These are phyloP conservation scores for Pinna nobilis DNA, from an alignment of 1,140 invertebrate species.

Conservation along the genomic window DNA sequence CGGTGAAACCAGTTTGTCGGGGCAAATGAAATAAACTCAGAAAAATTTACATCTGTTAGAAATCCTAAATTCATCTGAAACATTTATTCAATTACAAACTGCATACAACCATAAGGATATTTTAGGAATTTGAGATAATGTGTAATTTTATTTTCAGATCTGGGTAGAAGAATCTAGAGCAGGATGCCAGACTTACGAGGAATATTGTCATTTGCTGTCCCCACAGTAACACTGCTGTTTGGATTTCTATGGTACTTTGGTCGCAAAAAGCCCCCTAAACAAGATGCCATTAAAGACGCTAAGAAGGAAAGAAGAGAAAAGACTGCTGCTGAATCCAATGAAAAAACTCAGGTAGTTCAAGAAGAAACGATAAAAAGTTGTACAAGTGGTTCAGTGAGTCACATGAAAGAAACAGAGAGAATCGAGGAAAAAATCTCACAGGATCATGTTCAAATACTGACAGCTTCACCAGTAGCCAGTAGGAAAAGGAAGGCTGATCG, in stretches of 20 bases:
- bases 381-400: no score
- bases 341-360: neutral
- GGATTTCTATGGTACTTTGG: conserved; percentile 58
- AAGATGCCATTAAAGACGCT: neutral
- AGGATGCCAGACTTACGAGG: conserved; percentile 45
- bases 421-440: no score
- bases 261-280: conserved; percentile 39
- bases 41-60: no score
- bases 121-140: neutral
- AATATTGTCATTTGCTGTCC: conserved; percentile 49
- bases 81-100: neutral
- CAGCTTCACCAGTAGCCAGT: neutral
- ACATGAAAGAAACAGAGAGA: no score
- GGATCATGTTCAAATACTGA: no score
- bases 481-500: conserved; percentile 12
- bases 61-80: no score
- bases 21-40: no score
- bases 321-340: no score
- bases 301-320: neutral
- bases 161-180: neutral
- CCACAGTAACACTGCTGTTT: conserved; percentile 52
- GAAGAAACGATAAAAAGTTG: neutral
- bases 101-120: neutral
- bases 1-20: no score
- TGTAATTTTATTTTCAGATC: conserved; percentile 1